Conservation (phyloP, 2,888 invertebrate genomes). For the Apamea anceps region DNA sequence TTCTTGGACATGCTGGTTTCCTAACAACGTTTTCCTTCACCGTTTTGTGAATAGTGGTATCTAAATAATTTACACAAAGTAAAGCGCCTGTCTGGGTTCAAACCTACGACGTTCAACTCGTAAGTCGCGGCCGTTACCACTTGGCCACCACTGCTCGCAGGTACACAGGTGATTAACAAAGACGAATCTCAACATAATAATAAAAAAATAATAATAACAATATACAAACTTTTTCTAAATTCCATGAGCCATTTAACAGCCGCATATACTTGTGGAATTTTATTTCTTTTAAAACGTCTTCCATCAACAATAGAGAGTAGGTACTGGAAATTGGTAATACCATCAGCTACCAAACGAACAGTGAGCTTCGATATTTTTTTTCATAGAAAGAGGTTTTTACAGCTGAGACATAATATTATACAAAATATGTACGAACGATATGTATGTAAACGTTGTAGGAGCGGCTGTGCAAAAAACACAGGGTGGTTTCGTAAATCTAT, state of each 20-base stretch:
- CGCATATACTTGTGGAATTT: not conserved
- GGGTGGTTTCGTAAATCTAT: not conserved
- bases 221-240: not conserved
- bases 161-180: too few species aligned
- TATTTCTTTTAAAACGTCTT: not conserved
- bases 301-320: not conserved
- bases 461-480: conserved; percentile 15
- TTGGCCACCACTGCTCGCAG: too few species aligned
- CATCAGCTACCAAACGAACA: not conserved
- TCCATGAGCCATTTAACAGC: not conserved
- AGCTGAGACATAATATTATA: not conserved
- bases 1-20: too few species aligned
- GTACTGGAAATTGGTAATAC: not conserved
- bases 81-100: too few species aligned
- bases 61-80: too few species aligned
- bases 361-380: not conserved
- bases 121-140: too few species aligned
- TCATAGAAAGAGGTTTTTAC: not conserved
- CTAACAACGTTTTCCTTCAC: too few species aligned
- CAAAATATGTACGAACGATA: not conserved
- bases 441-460: not conserved
- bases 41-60: too few species aligned
- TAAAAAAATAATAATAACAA: not conserved
- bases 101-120: too few species aligned
- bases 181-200: not conserved